These are phyloP conservation scores for Poeciliopsis presidionis DNA, from an alignment of 2,797 vertebrate species.

Conservation along the genomic window DNA sequence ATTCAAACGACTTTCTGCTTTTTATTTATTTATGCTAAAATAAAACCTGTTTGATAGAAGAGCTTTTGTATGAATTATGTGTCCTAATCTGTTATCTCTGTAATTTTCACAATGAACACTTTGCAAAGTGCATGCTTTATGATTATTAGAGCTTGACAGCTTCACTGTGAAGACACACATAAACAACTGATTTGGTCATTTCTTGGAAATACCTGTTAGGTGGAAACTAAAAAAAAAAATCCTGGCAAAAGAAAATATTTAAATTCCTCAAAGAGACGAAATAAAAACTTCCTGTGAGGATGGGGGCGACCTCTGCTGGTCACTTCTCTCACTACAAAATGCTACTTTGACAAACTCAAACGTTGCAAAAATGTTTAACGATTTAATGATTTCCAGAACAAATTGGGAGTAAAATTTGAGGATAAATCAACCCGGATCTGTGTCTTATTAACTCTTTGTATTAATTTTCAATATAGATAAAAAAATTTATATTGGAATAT, in stretches of 20 bases:
- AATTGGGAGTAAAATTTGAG: not conserved
- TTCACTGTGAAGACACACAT: not conserved
- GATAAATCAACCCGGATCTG: too few relatives aligned
- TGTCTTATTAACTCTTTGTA: not conserved
- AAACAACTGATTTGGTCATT: not conserved
- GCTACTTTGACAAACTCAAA: not conserved
- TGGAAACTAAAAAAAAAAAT: not conserved
- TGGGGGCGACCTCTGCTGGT: constrained; percentile 56
- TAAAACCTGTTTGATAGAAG: constrained; percentile 31
- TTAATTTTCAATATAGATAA: not conserved
- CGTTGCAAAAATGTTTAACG: not conserved
- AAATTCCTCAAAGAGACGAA: not conserved
- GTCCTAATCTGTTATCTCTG: constrained; percentile 42
- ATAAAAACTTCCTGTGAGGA: not conserved
- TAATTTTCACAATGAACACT: constrained; percentile 65
- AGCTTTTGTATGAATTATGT: constrained; percentile 46
- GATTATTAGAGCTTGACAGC: not conserved
- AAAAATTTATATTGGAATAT: not conserved
- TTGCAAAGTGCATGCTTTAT: not conserved
- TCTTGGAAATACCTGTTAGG: not conserved
- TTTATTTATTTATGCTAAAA: constrained; percentile 74
- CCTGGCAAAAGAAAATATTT: not conserved
- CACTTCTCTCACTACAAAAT: constrained; percentile 2
- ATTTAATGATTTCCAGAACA: not conserved
- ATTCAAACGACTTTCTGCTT: constrained; percentile 47